These are phyloP conservation scores for Mobula hypostoma DNA, from an alignment of 2,113 vertebrate genomes.

Conservation along the genomic window DNA sequence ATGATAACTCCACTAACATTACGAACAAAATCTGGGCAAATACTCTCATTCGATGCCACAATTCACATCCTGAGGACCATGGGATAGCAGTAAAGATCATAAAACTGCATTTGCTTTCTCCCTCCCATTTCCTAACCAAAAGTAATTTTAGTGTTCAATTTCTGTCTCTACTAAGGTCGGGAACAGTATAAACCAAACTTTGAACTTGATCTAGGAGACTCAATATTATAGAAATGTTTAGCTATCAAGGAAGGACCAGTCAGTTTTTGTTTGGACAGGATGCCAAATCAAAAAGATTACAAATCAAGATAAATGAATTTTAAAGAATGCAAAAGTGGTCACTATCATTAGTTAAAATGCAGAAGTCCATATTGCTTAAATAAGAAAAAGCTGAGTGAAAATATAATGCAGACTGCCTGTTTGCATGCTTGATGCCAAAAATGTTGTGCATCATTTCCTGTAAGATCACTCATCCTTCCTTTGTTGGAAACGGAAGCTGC, in stretches of 20 bases:
- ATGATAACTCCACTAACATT: too few species aligned
- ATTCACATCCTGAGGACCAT: neutral
- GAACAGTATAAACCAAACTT: neutral
- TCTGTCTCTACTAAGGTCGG: neutral
- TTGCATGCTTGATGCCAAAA: slow-evolving; percentile 59
- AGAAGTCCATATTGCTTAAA: slow-evolving; percentile 53
- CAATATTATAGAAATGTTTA: neutral
- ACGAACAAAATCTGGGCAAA: too few species aligned
- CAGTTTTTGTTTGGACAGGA: neutral
- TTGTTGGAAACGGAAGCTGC: slow-evolving; percentile 42
- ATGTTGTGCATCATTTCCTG: slow-evolving; percentile 55
- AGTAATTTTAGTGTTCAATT: neutral
- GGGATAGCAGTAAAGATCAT: neutral
- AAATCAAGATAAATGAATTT: neutral
- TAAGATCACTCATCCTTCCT: slow-evolving; percentile 54
- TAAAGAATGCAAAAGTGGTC: neutral
- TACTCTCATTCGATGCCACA: neutral
- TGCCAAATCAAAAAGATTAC: neutral
- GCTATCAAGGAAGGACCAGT: neutral
- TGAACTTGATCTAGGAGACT: slow-evolving; percentile 8
- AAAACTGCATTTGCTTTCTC: neutral
- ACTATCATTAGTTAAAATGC: neutral
- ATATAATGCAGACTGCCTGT: slow-evolving; percentile 55
- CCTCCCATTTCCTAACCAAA: neutral
- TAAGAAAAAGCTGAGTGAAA: slow-evolving; percentile 56